These are phyloP conservation scores for Papilio polytes DNA, from an alignment of 1,140 invertebrate species.

Conservation along the genomic window DNA sequence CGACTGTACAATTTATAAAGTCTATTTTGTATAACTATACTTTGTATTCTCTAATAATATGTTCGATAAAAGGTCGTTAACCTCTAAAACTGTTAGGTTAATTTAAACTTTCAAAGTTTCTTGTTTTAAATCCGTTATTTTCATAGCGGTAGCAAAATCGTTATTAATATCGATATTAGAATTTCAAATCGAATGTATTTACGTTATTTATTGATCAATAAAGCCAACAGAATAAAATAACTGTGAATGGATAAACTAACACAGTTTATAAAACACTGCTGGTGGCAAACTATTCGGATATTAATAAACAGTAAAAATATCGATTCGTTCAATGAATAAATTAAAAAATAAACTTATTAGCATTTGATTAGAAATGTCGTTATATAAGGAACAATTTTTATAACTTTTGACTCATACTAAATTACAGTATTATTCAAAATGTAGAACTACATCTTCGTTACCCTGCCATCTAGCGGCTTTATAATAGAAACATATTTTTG, in stretches of 20 bases:
- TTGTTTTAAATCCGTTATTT: background rate
- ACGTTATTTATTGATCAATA: constrained; percentile 17
- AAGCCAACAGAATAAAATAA: background rate
- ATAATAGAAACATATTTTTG: too few species aligned
- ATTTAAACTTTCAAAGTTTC: background rate
- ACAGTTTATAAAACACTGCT: constrained; percentile 6
- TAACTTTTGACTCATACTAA: too few species aligned
- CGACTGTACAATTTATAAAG: too few species aligned
- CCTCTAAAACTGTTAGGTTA: background rate
- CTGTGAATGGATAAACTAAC: background rate
- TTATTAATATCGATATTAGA: constrained; percentile 2
- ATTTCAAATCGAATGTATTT: constrained; percentile 10
- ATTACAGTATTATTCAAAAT: background rate
- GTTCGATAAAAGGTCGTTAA: background rate
- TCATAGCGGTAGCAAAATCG: background rate
- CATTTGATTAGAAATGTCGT: background rate
- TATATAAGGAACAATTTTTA: too few species aligned
- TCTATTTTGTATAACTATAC: background rate
- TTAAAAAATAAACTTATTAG: constrained; percentile 5
- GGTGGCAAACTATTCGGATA: background rate
- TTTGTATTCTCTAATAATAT: background rate
- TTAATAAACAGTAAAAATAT: background rate
- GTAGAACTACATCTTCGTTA: too few species aligned
- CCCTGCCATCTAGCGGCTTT: too few species aligned
- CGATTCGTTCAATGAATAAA: background rate